These are phyloP conservation scores for Drosophila insularis DNA, from an alignment of 1,140 invertebrate species.

Conservation along the genomic window DNA sequence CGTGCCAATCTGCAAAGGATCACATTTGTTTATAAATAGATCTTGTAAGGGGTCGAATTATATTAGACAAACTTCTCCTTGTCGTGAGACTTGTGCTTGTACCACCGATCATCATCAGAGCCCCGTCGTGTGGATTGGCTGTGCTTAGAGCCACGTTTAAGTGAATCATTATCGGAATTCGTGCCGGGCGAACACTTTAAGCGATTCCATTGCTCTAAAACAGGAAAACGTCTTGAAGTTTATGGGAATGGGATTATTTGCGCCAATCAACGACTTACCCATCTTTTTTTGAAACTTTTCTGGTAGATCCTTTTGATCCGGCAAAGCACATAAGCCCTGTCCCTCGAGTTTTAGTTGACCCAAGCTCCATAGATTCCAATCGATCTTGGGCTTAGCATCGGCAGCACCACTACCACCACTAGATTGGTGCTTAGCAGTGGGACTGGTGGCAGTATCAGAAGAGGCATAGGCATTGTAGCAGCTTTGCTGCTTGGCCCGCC, in stretches of 20 bases:
- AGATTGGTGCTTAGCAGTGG: conserved; percentile 82
- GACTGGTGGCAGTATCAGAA: conserved; percentile 63
- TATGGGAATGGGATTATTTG: too few species aligned
- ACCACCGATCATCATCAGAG: conserved; percentile 75
- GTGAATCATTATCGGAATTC: conserved; percentile 67
- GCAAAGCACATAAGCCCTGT: conserved; percentile 82
- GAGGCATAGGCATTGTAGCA: conserved; percentile 51
- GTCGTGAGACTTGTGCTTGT: conserved; percentile 72
- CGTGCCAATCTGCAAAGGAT: conserved; percentile 84
- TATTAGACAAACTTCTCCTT: conserved; percentile 67
- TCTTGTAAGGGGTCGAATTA: not conserved
- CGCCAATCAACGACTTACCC: conserved; percentile 71
- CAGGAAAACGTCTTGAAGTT: not conserved
- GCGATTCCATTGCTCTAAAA: conserved; percentile 86
- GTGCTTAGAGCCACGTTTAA: conserved; percentile 64
- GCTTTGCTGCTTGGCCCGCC: conserved; percentile 88
- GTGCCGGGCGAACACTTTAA: conserved; percentile 83
- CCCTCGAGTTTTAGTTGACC: conserved; percentile 81
- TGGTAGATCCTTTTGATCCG: conserved; percentile 85
- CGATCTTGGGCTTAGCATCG: conserved; percentile 84
- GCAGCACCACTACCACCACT: conserved; percentile 19
- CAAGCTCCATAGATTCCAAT: conserved; percentile 88
- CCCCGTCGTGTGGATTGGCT: conserved; percentile 55
- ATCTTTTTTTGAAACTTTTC: conserved; percentile 88
- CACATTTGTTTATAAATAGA: not conserved